phyloP scores from a whole-genome alignment of 2,797 vertebrate species.

The Lacerta agilis region DNA sequence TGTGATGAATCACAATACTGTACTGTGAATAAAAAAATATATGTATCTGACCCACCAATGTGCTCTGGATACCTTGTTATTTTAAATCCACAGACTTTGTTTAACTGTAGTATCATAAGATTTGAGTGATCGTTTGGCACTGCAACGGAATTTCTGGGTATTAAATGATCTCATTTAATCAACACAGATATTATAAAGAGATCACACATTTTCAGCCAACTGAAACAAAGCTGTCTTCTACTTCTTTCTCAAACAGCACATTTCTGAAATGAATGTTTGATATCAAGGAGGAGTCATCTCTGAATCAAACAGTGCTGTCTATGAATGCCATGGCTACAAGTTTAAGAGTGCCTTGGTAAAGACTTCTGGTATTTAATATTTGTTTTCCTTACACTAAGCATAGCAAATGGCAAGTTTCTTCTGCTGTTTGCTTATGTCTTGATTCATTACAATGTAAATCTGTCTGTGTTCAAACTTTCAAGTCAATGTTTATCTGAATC shows the following conservation, averaged over 20 bases:
- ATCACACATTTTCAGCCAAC: neutral
- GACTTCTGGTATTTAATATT: neutral
- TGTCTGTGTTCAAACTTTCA: neutral
- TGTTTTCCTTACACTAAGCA: neutral
- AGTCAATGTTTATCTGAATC: neutral
- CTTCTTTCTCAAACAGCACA: neutral
- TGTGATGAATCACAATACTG: neutral
- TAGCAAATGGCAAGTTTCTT: neutral
- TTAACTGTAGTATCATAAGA: neutral
- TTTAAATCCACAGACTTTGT: neutral
- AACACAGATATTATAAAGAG: neutral
- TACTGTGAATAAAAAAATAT: neutral
- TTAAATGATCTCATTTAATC: neutral
- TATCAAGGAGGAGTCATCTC: neutral
- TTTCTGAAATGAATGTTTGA: neutral
- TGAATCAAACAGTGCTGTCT: too few relatives aligned
- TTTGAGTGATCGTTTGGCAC: neutral
- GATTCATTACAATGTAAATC: conserved; percentile 3
- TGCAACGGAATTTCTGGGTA: neutral
- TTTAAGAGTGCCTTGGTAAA: neutral
- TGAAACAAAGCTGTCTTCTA: neutral
- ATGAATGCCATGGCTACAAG: neutral
- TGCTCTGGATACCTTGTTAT: neutral
- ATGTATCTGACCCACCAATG: neutral
- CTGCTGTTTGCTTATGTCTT: conserved; percentile 10